Conservation (phyloP, 2,888 invertebrate genomes). For the Dolomedes plantarius region DNA sequence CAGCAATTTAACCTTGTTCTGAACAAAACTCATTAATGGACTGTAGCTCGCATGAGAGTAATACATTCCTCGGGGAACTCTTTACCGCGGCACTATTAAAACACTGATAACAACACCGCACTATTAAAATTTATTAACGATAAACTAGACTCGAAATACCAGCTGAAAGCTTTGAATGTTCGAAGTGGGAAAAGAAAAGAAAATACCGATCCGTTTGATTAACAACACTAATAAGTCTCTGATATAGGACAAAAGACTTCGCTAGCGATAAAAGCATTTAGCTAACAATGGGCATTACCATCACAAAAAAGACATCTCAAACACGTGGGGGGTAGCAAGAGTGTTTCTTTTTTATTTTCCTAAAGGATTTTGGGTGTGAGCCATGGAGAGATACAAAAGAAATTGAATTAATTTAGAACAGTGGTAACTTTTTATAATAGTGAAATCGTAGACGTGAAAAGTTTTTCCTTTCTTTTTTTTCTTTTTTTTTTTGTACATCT, state of each 20-base stretch:
- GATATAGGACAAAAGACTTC: constrained; percentile 24
- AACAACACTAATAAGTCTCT: constrained; percentile 26
- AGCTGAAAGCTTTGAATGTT: not conserved
- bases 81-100: too few relatives aligned
- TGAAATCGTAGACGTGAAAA: constrained; percentile 18
- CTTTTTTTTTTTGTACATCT: not conserved
- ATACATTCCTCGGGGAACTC: too few relatives aligned
- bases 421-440: constrained; percentile 30
- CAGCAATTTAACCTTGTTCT: too few relatives aligned
- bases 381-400: constrained; percentile 23
- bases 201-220: constrained; percentile 18
- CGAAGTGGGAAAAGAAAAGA: not conserved
- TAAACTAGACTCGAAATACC: not conserved
- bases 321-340: constrained; percentile 25
- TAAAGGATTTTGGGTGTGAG: constrained; percentile 34
- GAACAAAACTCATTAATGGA: too few relatives aligned
- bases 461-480: too few relatives aligned
- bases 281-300: constrained; percentile 33
- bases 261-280: not conserved
- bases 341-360: constrained; percentile 21
- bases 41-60: too few relatives aligned
- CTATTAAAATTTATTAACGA: not conserved
- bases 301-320: constrained; percentile 34
- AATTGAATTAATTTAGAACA: constrained; percentile 24
- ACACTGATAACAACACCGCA: too few relatives aligned